Base-by-base conservation (phyloP, 2,113 vertebrate genomes). In the Petroica traversi region DNA sequence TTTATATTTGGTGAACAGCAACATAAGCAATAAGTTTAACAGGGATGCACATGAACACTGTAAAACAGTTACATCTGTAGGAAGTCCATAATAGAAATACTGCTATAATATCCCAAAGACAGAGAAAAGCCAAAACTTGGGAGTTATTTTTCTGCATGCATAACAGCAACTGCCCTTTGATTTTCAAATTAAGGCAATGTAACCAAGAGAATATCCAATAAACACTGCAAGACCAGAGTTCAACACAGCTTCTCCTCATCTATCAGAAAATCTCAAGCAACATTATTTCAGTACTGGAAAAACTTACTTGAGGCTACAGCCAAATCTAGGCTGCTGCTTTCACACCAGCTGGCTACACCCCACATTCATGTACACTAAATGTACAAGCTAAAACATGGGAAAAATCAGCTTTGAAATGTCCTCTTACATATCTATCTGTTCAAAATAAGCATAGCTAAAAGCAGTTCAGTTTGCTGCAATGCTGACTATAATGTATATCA, bases 1-100 rank as follows among this genome's bases (percentile, higher is more conserved):
- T 66, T 72, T 18, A 1, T 25, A 45, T 57, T 48, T 75, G 36
- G 17, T 28, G 49, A 89, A 73, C 7, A 68, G 58, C 33, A 85
- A 51, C 2, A 4, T 2, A 6, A 36, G 16, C 7, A 43, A 5
- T 51, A 64, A 15, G 9, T 55, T 67, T 78, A 84, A 88, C 40
- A 89, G 12, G 25, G 61, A 51, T 17, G 12, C 0, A 0, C 15
- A 45, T 1, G 5, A 31, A 69, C 43, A 49, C 8, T 9, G 1
- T 31, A 80, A 80, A 8, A 54, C 14, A 75, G 54, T 34, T 73
- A 61, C 3, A 74, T 9, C 14, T 20, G 4, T 48, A 67, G 5
- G 12, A 73, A 12, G 9, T 18, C 36, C 29, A 87, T 19, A 57
- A 81, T 3, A 45, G 20, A 92, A 91, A 48, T 25, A 8, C 25